A percentile compares a stretch with the other conserved stretches of the same genome.
phyloP scores from a whole-genome alignment of 2,888 invertebrate species.

The Micoletzkya japonica region DNA sequence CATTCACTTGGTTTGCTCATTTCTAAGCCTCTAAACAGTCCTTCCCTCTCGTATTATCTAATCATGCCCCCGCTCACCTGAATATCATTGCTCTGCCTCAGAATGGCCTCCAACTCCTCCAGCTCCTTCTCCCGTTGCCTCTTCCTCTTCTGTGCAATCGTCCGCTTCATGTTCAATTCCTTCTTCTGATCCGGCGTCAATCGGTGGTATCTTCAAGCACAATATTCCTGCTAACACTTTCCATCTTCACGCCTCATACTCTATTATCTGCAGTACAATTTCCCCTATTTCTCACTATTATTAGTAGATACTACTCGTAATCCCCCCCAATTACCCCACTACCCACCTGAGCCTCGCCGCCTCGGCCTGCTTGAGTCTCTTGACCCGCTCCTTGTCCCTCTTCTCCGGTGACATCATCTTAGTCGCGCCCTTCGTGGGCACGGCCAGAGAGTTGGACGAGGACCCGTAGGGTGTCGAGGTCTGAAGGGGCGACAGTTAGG shows the following conservation, averaged over 20 bases:
- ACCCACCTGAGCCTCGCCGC: conserved; percentile 55
- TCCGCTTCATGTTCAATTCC: conserved; percentile 59
- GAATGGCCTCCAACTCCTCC: conserved; percentile 58
- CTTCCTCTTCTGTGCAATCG: conserved; percentile 62
- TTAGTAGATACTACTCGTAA: background rate
- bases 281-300: background rate
- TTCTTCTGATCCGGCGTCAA: conserved; percentile 58
- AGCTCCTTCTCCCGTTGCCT: conserved; percentile 61
- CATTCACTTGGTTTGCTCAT: no score
- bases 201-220: conserved; percentile 51
- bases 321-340: background rate
- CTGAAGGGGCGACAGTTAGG: no score
- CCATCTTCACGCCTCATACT: no score
- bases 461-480: conserved; percentile 8
- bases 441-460: conserved; percentile 18
- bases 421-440: conserved; percentile 23
- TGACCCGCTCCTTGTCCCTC: conserved; percentile 51
- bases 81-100: conserved; percentile 59
- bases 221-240: background rate
- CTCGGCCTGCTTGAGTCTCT: conserved; percentile 61
- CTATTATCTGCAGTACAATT: no score
- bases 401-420: conserved; percentile 43
- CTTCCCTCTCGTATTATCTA: no score
- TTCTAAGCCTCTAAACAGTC: no score
- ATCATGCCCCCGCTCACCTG: conserved; percentile 34